Base-by-base conservation (phyloP, 2,888 invertebrate species). In the Tachystola acroxantha region DNA sequence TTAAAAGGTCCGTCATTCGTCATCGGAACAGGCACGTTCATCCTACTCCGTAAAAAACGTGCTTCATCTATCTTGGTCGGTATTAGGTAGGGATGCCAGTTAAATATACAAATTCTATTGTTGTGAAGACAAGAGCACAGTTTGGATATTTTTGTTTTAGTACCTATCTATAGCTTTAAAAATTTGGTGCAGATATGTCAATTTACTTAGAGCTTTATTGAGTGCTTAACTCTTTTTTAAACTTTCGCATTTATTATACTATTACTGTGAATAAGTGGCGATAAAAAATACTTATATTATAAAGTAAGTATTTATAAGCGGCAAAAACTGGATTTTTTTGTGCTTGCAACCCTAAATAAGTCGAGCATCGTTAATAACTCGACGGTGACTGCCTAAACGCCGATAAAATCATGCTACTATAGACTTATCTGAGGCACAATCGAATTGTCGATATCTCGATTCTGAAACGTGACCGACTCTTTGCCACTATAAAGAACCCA, bases 391-490 rank as follows among this genome's bases (percentile, higher is more conserved):
- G 58, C 49, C 62, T 62, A 61, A 68, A 58, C 45, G 58, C 37
- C 54, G 75, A 76, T 75, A 74, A 69, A 60, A 72, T 73, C 72
- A 50, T 49, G 62, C 67, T 65, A 65, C 65, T 57, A 57, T 49
- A 46, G 43, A 51, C 44, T 60, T 66, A 75, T 72, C 70, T 46
- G 45, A 44, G 53, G 39, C 61, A 67, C 62, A 49, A 79, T 76
- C 73, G 57, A 34, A 10, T 29, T 46, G 41, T 50, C 49, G 57
- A 67, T 70, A 68, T 70, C 66, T 70, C 45, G 57, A 65, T 65
- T 57, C 50, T 37, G 48, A 46, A 42, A 39, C 43, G 38, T 46
- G 46, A 39, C 38, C 29, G 39, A 43, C 27, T 33, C 27, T 34
- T 16, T 30, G 34, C 28, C 46, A 42, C 42, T 40, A 40, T 25